These are phyloP conservation scores for Microtus obscurus DNA, from an alignment of 2,797 vertebrate species.

Conservation along the genomic window DNA sequence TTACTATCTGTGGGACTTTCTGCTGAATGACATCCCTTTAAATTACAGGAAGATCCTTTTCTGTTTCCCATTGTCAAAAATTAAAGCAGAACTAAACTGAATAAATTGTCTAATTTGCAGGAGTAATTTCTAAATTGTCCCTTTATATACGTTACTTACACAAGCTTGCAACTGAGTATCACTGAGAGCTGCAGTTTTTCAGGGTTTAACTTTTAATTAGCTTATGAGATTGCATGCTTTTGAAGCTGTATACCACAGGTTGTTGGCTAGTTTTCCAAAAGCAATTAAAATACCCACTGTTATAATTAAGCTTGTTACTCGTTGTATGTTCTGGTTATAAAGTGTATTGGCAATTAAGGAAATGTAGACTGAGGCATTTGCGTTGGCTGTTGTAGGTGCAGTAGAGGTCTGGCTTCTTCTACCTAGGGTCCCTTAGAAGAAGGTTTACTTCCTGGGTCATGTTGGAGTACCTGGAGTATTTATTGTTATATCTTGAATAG, in stretches of 20 bases:
- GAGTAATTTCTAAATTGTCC: constrained; percentile 83
- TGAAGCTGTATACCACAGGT: constrained; percentile 82
- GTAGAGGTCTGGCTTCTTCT: neutral
- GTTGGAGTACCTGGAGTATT: constrained; percentile 29
- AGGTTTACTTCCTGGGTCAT: neutral
- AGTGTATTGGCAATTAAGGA: constrained; percentile 73
- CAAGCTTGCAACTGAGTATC: constrained; percentile 69
- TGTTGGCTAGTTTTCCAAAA: constrained; percentile 84
- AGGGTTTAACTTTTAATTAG: constrained; percentile 86
- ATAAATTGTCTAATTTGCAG: constrained; percentile 74
- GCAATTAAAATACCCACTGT: constrained; percentile 80
- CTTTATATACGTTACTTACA: constrained; percentile 69
- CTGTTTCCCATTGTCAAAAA: constrained; percentile 72
- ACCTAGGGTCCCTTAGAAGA: neutral
- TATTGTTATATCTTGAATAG: constrained; percentile 28
- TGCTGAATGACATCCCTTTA: constrained; percentile 34
- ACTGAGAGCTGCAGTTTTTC: constrained; percentile 78
- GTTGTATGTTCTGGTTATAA: constrained; percentile 73
- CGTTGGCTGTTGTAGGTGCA: constrained; percentile 4
- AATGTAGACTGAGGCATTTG: constrained; percentile 61
- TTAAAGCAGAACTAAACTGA: constrained; percentile 77
- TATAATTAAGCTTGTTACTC: constrained; percentile 76
- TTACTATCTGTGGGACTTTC: neutral
- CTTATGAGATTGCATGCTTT: constrained; percentile 81
- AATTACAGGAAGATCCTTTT: constrained; percentile 70